A percentile compares a stretch with the other conserved stretches of the same genome.
These are phyloP conservation scores for Tenthredo amoena DNA, from an alignment of 2,888 invertebrate species.

Conservation along the genomic window DNA sequence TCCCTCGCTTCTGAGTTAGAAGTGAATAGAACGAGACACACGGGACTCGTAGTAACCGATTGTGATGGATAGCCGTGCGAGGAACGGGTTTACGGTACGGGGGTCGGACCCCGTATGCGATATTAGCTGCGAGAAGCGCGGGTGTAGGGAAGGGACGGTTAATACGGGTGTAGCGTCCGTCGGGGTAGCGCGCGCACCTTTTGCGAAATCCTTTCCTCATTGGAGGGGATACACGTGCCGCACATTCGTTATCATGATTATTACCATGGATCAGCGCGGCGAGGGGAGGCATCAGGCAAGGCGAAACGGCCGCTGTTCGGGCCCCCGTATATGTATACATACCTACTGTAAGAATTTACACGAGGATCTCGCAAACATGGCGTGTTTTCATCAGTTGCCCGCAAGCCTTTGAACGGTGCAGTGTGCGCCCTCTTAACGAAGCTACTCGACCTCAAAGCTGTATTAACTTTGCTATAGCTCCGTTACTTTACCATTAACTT, in stretches of 20 bases:
- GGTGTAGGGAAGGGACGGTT: background rate
- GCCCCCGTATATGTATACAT: background rate
- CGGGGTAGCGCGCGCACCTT: slow-evolving; percentile 55
- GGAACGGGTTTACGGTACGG: slow-evolving; percentile 9
- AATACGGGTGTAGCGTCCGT: background rate
- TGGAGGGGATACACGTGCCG: slow-evolving; percentile 66
- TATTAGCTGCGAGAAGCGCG: background rate
- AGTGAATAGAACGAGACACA: slow-evolving; percentile 20
- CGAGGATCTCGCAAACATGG: slow-evolving; percentile 40
- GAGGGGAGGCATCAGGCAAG: background rate
- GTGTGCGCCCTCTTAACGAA: slow-evolving; percentile 27
- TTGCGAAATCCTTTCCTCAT: slow-evolving; percentile 59
- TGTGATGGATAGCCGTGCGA: background rate
- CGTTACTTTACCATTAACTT: background rate
- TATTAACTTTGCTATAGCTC: background rate
- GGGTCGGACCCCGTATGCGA: background rate
- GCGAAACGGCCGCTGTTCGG: background rate
- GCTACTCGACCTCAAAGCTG: slow-evolving; percentile 2
- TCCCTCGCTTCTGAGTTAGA: background rate
- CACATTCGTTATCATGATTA: slow-evolving; percentile 65
- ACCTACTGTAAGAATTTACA: slow-evolving; percentile 7
- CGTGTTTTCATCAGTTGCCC: slow-evolving; percentile 34
- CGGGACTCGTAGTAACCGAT: slow-evolving; percentile 15
- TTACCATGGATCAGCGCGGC: slow-evolving; percentile 53
- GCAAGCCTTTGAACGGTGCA: slow-evolving; percentile 49